phyloP scores from a whole-genome alignment of 2,113 vertebrate genomes.

The Heterochromis multidens region DNA sequence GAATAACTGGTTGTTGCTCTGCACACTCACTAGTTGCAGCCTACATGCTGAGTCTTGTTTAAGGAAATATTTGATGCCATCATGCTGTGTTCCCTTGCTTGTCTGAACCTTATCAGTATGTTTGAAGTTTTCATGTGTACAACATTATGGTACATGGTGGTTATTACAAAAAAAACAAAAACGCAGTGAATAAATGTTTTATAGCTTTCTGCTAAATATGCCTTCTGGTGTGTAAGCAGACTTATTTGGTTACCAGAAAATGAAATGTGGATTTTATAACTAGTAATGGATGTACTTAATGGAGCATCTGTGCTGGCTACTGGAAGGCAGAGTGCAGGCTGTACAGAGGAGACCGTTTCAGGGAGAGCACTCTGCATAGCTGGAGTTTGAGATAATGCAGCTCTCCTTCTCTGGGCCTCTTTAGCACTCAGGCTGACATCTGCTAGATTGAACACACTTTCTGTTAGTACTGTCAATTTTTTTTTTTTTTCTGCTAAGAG shows the following conservation, averaged over 20 bases:
- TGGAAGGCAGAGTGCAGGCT: neutral
- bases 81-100: neutral
- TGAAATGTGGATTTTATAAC: neutral
- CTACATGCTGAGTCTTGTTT: constrained; percentile 44
- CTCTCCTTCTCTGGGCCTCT: constrained; percentile 71
- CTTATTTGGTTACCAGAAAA: neutral
- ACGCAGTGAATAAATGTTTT: neutral
- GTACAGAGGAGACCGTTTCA: constrained; percentile 1
- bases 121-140: neutral
- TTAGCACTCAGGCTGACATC: constrained; percentile 62
- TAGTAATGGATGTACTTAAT: neutral
- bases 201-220: neutral
- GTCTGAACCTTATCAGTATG: neutral
- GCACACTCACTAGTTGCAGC: constrained; percentile 32
- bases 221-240: neutral
- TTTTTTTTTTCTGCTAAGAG: constrained; percentile 14
- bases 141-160: too few species aligned
- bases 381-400: constrained; percentile 73
- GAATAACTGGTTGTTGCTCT: constrained; percentile 29
- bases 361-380: constrained; percentile 50
- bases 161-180: neutral
- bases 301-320: neutral
- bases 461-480: constrained; percentile 35
- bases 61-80: constrained; percentile 34
- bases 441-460: constrained; percentile 52